Evolutionary conservation across 2,888 invertebrate genomes (phyloP).

Genomic region (Parapristionchus giblindavisi): DNA sequence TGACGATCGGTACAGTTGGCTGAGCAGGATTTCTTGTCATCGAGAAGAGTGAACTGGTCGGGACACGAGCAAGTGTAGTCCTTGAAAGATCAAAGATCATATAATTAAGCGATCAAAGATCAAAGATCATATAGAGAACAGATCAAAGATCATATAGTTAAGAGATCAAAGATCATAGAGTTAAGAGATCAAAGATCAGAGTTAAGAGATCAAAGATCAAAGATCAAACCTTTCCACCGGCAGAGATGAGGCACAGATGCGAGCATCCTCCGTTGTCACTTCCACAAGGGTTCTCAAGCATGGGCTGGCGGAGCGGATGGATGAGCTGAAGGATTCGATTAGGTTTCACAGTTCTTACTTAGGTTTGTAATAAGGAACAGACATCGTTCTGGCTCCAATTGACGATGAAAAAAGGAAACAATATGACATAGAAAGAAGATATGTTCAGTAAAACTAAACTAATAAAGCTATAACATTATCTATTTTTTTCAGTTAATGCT

Average conservation of each 20-base stretch:
- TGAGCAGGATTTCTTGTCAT: slow-evolving; percentile 60
- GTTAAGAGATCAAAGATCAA: slow-evolving; percentile 22
- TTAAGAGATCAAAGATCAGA: background rate
- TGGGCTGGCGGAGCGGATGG: slow-evolving; percentile 78
- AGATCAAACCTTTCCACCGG: slow-evolving; percentile 71
- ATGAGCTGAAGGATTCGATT: slow-evolving; percentile 48
- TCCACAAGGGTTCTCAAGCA: slow-evolving; percentile 86
- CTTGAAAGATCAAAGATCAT: slow-evolving; percentile 22
- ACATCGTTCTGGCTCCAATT: no score
- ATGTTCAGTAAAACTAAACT: no score
- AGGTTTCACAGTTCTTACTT: no score
- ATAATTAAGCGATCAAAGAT: no score
- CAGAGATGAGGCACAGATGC: slow-evolving; percentile 86
- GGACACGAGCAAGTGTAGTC: slow-evolving; percentile 86
- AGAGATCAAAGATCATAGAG: slow-evolving; percentile 7
- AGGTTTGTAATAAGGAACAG: background rate
- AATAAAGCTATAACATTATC: background rate
- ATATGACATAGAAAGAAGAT: no score
- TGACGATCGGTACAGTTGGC: slow-evolving; percentile 89
- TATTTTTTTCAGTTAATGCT: background rate
- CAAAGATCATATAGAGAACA: background rate
- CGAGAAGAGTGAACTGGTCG: slow-evolving; percentile 84
- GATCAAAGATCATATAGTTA: background rate
- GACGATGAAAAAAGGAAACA: no score
- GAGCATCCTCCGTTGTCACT: slow-evolving; percentile 93